Conservation (phyloP, 2,797 vertebrate genomes). For the Clarias laeviceps region DNA sequence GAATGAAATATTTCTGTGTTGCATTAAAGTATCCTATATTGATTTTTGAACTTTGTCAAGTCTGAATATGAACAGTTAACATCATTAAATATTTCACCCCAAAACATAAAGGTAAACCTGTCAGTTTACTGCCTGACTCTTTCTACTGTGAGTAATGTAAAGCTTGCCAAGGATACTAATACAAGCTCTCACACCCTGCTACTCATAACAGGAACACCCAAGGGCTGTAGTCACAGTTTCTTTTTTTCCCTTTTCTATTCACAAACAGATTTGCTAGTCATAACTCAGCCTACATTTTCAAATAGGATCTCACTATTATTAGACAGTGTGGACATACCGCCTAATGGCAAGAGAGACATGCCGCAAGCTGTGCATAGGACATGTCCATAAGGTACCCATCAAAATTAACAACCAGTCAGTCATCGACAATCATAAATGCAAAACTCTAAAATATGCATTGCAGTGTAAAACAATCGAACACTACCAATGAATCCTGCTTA, state of each 20-base stretch:
- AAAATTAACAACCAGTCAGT: not conserved
- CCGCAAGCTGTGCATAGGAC: not conserved
- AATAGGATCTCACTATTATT: not conserved
- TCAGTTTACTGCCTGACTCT: not conserved
- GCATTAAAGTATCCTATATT: not conserved
- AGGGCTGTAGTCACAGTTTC: slow-evolving; percentile 7
- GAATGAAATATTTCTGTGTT: not conserved
- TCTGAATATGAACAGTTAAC: not conserved
- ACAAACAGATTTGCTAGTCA: not conserved
- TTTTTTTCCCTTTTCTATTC: slow-evolving; percentile 8
- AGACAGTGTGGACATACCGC: not conserved
- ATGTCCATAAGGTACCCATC: not conserved
- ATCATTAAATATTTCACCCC: not conserved
- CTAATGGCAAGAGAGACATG: not conserved
- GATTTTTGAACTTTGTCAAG: not conserved
- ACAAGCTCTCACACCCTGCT: slow-evolving; percentile 11
- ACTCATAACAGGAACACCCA: slow-evolving; percentile 29
- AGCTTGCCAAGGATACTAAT: slow-evolving; percentile 6
- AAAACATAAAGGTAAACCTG: not conserved
- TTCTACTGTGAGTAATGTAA: not conserved
- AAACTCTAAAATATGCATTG: not conserved
- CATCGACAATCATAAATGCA: no score
- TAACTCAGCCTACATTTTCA: slow-evolving; percentile 6
- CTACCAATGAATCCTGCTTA: not conserved
- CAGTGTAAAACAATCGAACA: not conserved